Evolutionary conservation across 2,797 vertebrate species (phyloP).

Genomic region (Hemitrygon akajei): DNA sequence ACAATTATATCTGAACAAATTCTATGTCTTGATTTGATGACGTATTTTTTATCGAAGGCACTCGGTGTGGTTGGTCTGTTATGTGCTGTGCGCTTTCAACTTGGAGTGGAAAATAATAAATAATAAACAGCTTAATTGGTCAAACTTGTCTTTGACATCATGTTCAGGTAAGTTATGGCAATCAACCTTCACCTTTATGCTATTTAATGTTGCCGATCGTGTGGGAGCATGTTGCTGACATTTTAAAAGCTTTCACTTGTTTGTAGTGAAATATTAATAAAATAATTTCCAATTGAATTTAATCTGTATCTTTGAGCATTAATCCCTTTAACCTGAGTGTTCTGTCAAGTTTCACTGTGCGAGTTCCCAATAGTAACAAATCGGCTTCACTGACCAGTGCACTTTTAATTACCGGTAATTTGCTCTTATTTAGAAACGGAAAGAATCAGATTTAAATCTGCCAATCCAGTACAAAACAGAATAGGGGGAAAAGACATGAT

Average conservation of each 20-base stretch:
- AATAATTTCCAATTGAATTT: neutral
- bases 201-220: neutral
- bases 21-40: neutral
- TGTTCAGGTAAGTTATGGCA: neutral
- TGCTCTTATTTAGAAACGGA: neutral
- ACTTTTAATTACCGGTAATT: neutral
- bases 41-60: neutral
- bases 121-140: neutral
- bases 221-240: neutral
- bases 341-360: neutral
- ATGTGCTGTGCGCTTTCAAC: neutral
- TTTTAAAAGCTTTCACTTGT: neutral
- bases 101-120: too few species aligned
- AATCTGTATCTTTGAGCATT: neutral
- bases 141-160: neutral
- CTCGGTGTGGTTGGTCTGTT: neutral
- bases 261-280: neutral
- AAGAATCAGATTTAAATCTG: neutral
- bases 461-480: neutral
- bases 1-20: slow-evolving; percentile 3
- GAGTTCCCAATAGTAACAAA: neutral
- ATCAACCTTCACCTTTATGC: neutral
- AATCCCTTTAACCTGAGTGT: neutral
- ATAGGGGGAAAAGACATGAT: neutral
- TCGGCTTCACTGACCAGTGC: neutral